Evolutionary conservation across 2,888 invertebrate species (phyloP).

Genomic region (Osmoderma eremita): DNA sequence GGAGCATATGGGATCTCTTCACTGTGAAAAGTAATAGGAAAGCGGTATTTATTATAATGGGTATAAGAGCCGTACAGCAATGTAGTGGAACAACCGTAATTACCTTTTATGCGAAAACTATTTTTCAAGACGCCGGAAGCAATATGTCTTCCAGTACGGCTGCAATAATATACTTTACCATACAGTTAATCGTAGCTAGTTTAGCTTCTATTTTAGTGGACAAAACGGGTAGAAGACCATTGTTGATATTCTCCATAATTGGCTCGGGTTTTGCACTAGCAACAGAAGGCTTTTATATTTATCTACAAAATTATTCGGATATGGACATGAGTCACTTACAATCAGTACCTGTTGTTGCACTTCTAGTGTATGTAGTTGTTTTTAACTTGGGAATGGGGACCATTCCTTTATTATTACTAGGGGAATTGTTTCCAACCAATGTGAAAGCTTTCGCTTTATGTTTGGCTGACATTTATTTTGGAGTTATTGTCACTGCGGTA

Average conservation of each 20-base stretch:
- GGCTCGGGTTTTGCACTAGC: conserved; percentile 62
- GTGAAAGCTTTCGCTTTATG: conserved; percentile 69
- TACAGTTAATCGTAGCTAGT: conserved; percentile 69
- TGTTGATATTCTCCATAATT: conserved; percentile 66
- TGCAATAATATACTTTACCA: conserved; percentile 60
- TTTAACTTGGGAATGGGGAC: conserved; percentile 67
- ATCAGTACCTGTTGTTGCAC: conserved; percentile 55
- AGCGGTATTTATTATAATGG: conserved; percentile 72
- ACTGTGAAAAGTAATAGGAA: conserved; percentile 69
- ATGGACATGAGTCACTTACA: conserved; percentile 51
- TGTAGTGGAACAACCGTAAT: conserved; percentile 73
- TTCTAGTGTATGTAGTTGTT: conserved; percentile 65
- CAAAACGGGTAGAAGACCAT: conserved; percentile 66
- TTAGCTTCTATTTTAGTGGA: conserved; percentile 70
- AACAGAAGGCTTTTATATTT: conserved; percentile 63
- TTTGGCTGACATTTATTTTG: conserved; percentile 67
- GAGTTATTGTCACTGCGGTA: conserved; percentile 63
- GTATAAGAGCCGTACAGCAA: conserved; percentile 67
- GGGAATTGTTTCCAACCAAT: conserved; percentile 68
- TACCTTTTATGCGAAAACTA: conserved; percentile 70
- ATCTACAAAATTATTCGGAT: conserved; percentile 59
- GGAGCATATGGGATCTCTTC: conserved; percentile 68
- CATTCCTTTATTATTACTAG: conserved; percentile 66
- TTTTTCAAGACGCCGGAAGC: conserved; percentile 62
- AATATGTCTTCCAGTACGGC: conserved; percentile 60